phyloP scores from a whole-genome alignment of 2,888 invertebrate genomes.

The Plagodis dolabraria region DNA sequence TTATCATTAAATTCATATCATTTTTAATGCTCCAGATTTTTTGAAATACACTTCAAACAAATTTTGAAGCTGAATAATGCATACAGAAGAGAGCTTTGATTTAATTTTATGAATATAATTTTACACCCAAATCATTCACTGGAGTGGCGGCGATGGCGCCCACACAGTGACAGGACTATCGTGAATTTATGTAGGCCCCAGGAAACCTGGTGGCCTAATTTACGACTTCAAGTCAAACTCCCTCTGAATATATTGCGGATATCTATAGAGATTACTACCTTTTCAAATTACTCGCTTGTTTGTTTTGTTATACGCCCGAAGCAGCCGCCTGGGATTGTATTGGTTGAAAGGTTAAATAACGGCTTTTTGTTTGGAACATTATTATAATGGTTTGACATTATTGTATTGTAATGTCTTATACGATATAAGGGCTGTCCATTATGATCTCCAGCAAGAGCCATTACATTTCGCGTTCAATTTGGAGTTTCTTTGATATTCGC shows the following conservation, averaged over 20 bases:
- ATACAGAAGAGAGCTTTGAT: neutral
- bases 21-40: no score
- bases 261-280: slow-evolving; percentile 18
- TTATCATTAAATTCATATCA: no score
- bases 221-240: slow-evolving; percentile 43
- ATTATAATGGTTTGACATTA: slow-evolving; percentile 26
- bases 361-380: slow-evolving; percentile 26
- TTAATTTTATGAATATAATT: slow-evolving; percentile 1
- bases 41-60: no score
- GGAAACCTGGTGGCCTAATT: slow-evolving; percentile 54
- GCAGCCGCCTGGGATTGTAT: slow-evolving; percentile 2
- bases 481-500: slow-evolving; percentile 65
- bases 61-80: no score
- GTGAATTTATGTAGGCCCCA: slow-evolving; percentile 62
- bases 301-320: no score
- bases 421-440: slow-evolving; percentile 31
- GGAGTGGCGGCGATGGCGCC: slow-evolving; percentile 9
- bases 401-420: no score
- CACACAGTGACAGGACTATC: slow-evolving; percentile 69
- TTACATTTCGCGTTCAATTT: slow-evolving; percentile 66
- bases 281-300: slow-evolving; percentile 6
- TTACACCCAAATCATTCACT: slow-evolving; percentile 14
- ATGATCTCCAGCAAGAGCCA: slow-evolving; percentile 53
- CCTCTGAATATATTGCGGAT: slow-evolving; percentile 39
- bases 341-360: slow-evolving; percentile 30